These are phyloP conservation scores for Calameuta pallipes DNA, from an alignment of 2,888 invertebrate genomes.

Conservation along the genomic window DNA sequence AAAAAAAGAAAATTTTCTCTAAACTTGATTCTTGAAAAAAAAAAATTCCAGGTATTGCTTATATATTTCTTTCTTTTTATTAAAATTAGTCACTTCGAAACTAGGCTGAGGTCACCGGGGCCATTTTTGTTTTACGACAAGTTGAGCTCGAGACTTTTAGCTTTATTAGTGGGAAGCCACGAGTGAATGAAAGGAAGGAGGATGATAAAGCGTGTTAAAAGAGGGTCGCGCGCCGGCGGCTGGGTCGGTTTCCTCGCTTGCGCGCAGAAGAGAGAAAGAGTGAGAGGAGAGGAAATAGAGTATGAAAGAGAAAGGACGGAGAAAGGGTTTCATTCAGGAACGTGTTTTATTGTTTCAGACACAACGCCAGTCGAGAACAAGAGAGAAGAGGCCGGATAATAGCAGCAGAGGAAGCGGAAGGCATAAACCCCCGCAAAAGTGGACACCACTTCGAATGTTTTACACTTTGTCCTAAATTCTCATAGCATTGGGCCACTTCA, in stretches of 20 bases:
- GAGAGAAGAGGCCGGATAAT: constrained; percentile 49
- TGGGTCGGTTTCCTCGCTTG: constrained; percentile 5
- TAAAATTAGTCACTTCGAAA: neutral
- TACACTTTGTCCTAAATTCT: neutral
- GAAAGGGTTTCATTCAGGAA: constrained; percentile 59
- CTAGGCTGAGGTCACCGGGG: neutral
- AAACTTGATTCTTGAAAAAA: neutral
- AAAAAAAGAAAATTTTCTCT: neutral
- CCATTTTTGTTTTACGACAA: neutral
- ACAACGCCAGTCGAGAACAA: constrained; percentile 49
- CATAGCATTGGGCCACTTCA: neutral
- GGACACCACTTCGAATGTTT: constrained; percentile 45
- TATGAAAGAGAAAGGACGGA: constrained; percentile 31
- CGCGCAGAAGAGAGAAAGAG: constrained; percentile 9
- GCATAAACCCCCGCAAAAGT: constrained; percentile 58
- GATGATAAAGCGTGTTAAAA: constrained; percentile 53
- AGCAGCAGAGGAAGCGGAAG: constrained; percentile 60
- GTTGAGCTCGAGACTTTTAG: constrained; percentile 12
- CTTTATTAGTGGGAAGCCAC: constrained; percentile 47
- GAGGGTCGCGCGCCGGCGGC: constrained; percentile 38
- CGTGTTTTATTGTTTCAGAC: constrained; percentile 62
- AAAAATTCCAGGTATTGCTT: neutral
- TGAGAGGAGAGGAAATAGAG: constrained; percentile 26
- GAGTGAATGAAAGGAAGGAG: constrained; percentile 52
- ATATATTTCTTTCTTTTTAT: neutral